These are phyloP conservation scores for Plutella xylostella DNA, from an alignment of 2,888 invertebrate species.

Conservation along the genomic window DNA sequence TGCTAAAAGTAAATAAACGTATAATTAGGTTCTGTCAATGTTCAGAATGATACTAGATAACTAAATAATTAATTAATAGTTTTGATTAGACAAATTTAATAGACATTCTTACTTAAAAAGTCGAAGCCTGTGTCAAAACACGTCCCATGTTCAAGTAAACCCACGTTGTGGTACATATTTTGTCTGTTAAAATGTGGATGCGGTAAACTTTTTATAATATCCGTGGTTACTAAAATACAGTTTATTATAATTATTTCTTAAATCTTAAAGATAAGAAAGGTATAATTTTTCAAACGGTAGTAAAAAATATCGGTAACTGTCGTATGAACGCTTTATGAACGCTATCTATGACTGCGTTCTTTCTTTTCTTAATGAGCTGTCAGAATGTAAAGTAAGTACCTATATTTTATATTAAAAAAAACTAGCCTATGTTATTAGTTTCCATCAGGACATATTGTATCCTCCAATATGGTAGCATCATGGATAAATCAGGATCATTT, in stretches of 20 bases:
- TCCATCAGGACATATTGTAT: slow-evolving; percentile 26
- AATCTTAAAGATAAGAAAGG: not conserved
- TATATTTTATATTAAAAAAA: not conserved
- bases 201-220: slow-evolving; percentile 30
- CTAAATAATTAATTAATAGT: not conserved
- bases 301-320: not conserved
- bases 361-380: not conserved
- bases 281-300: not conserved
- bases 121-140: not conserved
- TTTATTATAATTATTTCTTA: not conserved
- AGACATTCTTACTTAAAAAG: not conserved
- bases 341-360: not conserved
- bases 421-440: slow-evolving; percentile 19
- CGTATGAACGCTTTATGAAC: not conserved
- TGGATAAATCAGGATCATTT: slow-evolving; percentile 30
- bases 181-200: slow-evolving; percentile 40
- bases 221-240: slow-evolving; percentile 23
- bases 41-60: not conserved
- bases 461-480: slow-evolving; percentile 28
- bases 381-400: not conserved
- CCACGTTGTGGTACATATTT: slow-evolving; percentile 39
- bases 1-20: not conserved
- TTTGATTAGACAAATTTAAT: not conserved
- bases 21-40: not conserved
- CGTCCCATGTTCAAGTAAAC: slow-evolving; percentile 34